Percentiles rank a stretch among this genome's conserved stretches.
Evolutionary conservation across 2,888 invertebrate genomes (phyloP).

Genomic region (Macropis europaea): DNA sequence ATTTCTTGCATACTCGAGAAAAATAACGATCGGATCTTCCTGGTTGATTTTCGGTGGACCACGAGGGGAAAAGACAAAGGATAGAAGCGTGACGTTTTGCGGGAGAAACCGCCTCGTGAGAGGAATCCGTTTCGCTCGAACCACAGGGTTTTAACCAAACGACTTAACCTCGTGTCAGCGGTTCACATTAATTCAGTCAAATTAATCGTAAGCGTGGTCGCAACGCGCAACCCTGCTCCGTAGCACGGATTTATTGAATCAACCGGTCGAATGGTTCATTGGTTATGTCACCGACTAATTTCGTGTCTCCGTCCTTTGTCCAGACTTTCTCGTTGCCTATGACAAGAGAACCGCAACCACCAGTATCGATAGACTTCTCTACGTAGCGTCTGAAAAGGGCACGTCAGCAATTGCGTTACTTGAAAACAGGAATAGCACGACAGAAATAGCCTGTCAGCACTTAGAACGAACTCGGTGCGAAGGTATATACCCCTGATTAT

Average conservation of each 20-base stretch:
- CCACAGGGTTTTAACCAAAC: constrained; percentile 48
- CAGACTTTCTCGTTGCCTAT: constrained; percentile 7
- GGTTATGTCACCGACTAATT: constrained; percentile 68
- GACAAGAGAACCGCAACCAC: no score
- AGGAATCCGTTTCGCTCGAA: constrained; percentile 16
- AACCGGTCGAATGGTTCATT: constrained; percentile 76
- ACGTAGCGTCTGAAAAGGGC: no score
- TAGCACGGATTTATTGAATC: constrained; percentile 79
- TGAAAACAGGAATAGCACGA: no score
- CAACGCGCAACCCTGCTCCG: constrained; percentile 71
- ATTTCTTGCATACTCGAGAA: constrained; percentile 11
- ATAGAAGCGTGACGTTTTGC: neutral
- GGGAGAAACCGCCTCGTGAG: neutral
- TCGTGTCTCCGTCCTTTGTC: constrained; percentile 22
- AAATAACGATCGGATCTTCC: constrained; percentile 2
- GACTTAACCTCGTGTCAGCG: constrained; percentile 73
- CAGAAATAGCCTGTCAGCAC: no score
- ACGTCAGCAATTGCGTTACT: no score
- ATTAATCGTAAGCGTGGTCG: constrained; percentile 75
- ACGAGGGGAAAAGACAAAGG: neutral
- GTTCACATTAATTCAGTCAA: constrained; percentile 78
- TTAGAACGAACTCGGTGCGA: no score
- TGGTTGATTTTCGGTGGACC: neutral
- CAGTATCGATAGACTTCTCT: no score
- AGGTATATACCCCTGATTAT: no score